Base-by-base conservation (phyloP, 1,140 invertebrate species). In the Nephila pilipes region DNA sequence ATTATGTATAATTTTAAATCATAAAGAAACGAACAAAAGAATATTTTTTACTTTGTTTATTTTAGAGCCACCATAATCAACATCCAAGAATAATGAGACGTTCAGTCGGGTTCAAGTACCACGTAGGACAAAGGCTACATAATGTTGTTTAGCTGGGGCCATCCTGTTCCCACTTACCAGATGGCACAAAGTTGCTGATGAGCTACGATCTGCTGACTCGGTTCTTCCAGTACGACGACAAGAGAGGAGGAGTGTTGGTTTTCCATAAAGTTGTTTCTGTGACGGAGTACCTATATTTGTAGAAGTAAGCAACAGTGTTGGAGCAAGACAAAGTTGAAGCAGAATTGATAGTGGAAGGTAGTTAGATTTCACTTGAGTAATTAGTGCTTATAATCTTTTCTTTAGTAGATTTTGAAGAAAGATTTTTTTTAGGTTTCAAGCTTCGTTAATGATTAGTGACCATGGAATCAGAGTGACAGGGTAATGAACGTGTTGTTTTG, bases 121-220 rank as follows among this genome's bases (percentile, higher is more conserved):
- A 57, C 36, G 87, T 75, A 36, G 92, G 92, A n/a, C 75, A 38
- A 89, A 90, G 36, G 87, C 93, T 1, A 93, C 87, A 20, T 95
- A 98, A 88, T 96, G 98, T 25, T 98, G 98, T 95, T 97, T 97
- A 94, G 97, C 97, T 97, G 97, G 96, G 97, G 96, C 94, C 97
- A 96, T 95, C 97, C 97, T 91, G 90, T 96, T 97, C 95, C 96
- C 96, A 95, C 97, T 96, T 96, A 97, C 97, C 97, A 94, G 97
- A 97, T 97, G 94, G 94, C 93, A 93, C 46, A 93, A 90, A 60
- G 80, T 87, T 8, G 65, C 85, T 29, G 89, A 88, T 12, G 87
- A 90, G 58, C 6, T 90, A 16, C 22, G 79, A n/a, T 29, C 83
- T 2, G 54, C 79, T 57, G 87, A n/a, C 54, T 93, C 0, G 92